A percentile compares a stretch with the other conserved stretches of the same genome.
These are phyloP conservation scores for Sebastiscus albofasciatus DNA, from an alignment of 2,797 vertebrate species.

Conservation along the genomic window DNA sequence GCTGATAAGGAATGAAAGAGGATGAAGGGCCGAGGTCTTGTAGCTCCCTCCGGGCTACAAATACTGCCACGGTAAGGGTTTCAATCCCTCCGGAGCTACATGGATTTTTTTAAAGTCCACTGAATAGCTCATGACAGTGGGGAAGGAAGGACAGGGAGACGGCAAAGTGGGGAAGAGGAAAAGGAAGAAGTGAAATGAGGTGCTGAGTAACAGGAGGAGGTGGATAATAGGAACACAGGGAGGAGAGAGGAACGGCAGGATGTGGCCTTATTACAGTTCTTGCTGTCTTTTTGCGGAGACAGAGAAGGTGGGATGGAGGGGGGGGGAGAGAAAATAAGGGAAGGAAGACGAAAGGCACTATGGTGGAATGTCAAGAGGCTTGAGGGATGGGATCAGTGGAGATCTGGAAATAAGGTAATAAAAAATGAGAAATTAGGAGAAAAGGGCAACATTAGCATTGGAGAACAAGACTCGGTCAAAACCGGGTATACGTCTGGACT, in stretches of 20 bases:
- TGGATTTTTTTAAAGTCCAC: background rate
- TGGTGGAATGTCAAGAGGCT: background rate
- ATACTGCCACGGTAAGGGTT: slow-evolving; percentile 15
- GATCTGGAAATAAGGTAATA: background rate
- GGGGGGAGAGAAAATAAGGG: background rate
- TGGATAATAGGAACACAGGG: slow-evolving; percentile 48
- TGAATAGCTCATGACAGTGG: slow-evolving; percentile 18
- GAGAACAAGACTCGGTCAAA: too few species aligned
- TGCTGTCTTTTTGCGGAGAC: slow-evolving; percentile 7
- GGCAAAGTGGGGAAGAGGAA: background rate
- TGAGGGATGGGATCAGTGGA: background rate
- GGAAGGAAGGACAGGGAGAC: slow-evolving; percentile 5
- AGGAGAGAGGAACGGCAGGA: slow-evolving; percentile 41
- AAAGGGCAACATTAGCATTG: background rate
- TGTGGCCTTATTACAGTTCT: slow-evolving; percentile 35
- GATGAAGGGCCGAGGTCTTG: background rate
- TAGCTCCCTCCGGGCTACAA: slow-evolving; percentile 11
- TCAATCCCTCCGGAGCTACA: slow-evolving; percentile 10
- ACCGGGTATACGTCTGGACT: too few species aligned
- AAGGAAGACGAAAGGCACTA: background rate
- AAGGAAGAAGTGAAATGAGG: slow-evolving; percentile 28
- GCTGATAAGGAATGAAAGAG: slow-evolving; percentile 11
- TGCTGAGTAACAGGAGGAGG: slow-evolving; percentile 40
- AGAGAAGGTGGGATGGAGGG: background rate
- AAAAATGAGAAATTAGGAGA: background rate